A percentile compares a stretch with the other conserved stretches of the same genome.
phyloP scores from a whole-genome alignment of 2,797 vertebrate genomes.

The Phaenicophaeus curvirostris region DNA sequence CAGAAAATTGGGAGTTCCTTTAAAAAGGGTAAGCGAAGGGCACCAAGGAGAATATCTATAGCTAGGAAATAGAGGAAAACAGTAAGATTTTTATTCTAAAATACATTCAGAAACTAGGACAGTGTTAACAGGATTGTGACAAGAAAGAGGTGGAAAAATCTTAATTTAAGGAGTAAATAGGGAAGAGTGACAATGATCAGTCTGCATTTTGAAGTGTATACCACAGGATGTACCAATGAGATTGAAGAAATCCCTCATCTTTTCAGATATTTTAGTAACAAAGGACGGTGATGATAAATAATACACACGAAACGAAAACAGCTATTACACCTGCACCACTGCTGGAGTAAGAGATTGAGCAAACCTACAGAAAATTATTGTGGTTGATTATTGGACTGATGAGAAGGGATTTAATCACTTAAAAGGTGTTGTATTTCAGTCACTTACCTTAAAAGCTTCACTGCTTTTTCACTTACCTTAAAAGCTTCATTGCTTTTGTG shows the following conservation, averaged over 20 bases:
- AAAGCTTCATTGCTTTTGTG: not conserved
- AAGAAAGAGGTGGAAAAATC: not conserved
- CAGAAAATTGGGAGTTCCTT: not conserved
- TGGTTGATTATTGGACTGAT: not conserved
- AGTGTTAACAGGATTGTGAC: not conserved
- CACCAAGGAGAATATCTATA: not conserved
- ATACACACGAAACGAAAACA: not conserved
- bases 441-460: not conserved
- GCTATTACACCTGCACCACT: not conserved
- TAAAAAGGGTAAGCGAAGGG: not conserved
- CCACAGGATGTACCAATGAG: not conserved
- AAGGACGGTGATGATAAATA: not conserved
- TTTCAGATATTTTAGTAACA: not conserved
- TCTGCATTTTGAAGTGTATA: not conserved
- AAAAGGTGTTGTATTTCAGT: not conserved
- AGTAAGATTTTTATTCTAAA: not conserved
- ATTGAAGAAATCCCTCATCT: not conserved
- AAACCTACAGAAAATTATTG: not conserved
- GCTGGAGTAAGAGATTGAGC: not conserved
- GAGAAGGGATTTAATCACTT: conserved; percentile 1
- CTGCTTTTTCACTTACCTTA: not conserved
- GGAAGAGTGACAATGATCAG: not conserved
- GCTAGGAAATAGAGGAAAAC: not conserved
- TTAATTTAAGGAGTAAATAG: not conserved
- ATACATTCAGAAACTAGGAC: not conserved